These are phyloP conservation scores for Leucania comma DNA, from an alignment of 2,888 invertebrate species.

Conservation along the genomic window DNA sequence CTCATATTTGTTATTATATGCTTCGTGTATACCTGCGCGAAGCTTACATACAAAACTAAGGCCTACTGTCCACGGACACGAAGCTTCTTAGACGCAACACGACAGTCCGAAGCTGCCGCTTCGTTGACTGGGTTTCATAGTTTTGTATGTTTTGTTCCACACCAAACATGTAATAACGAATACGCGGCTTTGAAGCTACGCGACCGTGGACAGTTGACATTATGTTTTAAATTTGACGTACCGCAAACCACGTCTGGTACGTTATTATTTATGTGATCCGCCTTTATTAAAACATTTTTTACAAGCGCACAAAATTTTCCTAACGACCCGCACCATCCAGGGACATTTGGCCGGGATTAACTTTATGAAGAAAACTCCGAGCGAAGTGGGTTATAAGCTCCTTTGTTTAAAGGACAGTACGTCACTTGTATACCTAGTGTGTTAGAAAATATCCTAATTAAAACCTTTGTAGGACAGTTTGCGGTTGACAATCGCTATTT, in stretches of 20 bases:
- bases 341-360: slow-evolving; percentile 55
- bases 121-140: too few relatives aligned
- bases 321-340: slow-evolving; percentile 53
- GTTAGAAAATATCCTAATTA: slow-evolving; percentile 65
- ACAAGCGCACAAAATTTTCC: slow-evolving; percentile 41
- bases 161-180: too few relatives aligned
- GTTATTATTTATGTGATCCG: slow-evolving; percentile 33
- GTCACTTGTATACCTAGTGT: slow-evolving; percentile 62
- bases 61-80: background rate
- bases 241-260: background rate
- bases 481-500: slow-evolving; percentile 37
- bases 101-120: too few relatives aligned
- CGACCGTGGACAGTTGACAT: background rate
- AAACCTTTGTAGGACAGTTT: slow-evolving; percentile 60
- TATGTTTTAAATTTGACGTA: background rate
- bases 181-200: too few relatives aligned
- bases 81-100: too few relatives aligned
- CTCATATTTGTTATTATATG: too few relatives aligned
- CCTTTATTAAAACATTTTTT: slow-evolving; percentile 58
- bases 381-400: slow-evolving; percentile 68
- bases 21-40: too few relatives aligned
- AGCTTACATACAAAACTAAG: background rate
- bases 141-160: too few relatives aligned
- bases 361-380: slow-evolving; percentile 65
- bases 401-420: slow-evolving; percentile 65